Conservation (phyloP, 2,797 vertebrate species). For the Platalea minor region DNA sequence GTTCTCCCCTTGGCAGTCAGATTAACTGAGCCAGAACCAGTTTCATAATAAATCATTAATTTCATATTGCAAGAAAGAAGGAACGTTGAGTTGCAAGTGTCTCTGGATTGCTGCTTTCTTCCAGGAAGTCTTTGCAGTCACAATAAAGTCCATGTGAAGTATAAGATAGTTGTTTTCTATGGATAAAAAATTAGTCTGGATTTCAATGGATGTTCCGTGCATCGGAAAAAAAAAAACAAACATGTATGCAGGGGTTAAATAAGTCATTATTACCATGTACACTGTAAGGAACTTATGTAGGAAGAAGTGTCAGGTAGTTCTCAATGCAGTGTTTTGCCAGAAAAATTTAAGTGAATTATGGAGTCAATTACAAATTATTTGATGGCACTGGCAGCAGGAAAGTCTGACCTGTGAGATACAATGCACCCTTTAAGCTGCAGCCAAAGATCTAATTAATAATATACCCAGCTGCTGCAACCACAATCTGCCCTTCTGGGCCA, state of each 20-base stretch:
- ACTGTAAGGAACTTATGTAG: neutral
- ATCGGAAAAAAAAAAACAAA: neutral
- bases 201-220: neutral
- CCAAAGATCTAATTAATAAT: conserved; percentile 34
- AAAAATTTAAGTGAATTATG: conserved; percentile 1
- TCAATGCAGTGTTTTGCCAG: neutral
- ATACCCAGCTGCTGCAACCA: neutral
- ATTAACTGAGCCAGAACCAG: neutral
- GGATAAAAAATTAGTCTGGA: neutral
- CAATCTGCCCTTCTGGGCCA: neutral
- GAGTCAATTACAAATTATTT: conserved; percentile 17
- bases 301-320: neutral
- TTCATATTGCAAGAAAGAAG: neutral
- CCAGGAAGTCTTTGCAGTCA: neutral
- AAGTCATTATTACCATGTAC: neutral
- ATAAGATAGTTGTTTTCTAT: neutral
- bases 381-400: neutral
- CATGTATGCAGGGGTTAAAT: neutral
- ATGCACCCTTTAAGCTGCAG: neutral
- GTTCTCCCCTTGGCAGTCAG: neutral
- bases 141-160: neutral
- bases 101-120: neutral
- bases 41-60: neutral
- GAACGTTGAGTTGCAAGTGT: neutral
- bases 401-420: conserved; percentile 5